phyloP scores from a whole-genome alignment of 2,113 vertebrate genomes.

The Entomyzon cyanotis region DNA sequence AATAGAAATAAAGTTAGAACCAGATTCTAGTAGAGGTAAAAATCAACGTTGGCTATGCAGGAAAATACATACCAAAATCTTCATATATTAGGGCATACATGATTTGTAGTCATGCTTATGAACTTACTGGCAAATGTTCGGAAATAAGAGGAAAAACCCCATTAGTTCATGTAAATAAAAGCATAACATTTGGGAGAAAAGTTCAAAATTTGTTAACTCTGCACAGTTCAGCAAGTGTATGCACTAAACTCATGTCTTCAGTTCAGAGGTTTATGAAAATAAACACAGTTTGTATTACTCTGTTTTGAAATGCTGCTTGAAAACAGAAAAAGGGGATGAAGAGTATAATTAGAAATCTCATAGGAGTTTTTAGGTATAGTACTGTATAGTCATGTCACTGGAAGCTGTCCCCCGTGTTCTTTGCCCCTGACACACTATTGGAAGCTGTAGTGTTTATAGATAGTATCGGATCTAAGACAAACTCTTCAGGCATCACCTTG shows the following conservation, averaged over 20 bases:
- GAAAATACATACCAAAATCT: not conserved
- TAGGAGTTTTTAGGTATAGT: not conserved
- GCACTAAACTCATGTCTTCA: not conserved
- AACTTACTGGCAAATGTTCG: not conserved
- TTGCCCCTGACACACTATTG: not conserved
- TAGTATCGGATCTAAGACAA: not conserved
- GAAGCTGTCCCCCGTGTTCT: rapidly evolving
- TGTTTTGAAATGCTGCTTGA: not conserved
- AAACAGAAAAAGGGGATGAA: not conserved
- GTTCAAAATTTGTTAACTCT: not conserved
- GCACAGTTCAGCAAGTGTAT: not conserved
- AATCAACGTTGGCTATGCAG: not conserved
- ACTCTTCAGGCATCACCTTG: not conserved
- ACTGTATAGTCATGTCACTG: not conserved
- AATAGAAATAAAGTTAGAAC: not conserved
- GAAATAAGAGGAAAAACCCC: not conserved
- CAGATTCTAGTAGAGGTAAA: not conserved
- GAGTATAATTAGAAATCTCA: not conserved
- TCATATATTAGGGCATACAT: not conserved
- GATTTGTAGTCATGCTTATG: not conserved
- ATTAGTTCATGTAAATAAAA: not conserved
- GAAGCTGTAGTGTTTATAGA: not conserved
- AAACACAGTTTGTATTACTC: not conserved
- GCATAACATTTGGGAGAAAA: not conserved
- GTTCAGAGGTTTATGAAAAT: not conserved